Base-by-base conservation (phyloP, 1,140 invertebrate genomes). In the Spodoptera litura region DNA sequence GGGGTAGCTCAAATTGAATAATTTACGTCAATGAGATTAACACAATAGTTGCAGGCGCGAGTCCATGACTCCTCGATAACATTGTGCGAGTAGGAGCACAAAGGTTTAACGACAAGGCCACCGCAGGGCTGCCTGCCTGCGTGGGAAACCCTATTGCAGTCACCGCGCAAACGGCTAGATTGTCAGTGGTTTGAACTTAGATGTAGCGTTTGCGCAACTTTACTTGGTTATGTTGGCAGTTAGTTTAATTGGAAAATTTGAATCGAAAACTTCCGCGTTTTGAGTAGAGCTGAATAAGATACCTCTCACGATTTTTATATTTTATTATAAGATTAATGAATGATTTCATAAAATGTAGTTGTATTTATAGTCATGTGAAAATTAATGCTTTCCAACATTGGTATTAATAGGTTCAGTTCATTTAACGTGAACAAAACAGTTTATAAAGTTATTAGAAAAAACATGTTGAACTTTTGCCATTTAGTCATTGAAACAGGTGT, bases 71-170 rank as follows among this genome's bases (percentile, higher is more conserved):
- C 79, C 61, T 78, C 74, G 80, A 81, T 73, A 81, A 79, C 86
- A 86, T 84, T 88, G 86, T 70, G 66, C 66, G 49, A 12, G 49
- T 87, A 83, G 82, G 61, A 44, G 72, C 35, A 76, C 82, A 85
- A 87, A 88, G 89, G 86, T 90, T 89, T 85, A 87, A 79, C 80
- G 64, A 82, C 89, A 89, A 91, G 89, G 89, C 83, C 86, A 72
- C 78, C 13, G 68, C 78, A 61, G 71, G 62, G 66, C 78, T 73
- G 73, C 79, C 75, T 71, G 81, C 70, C 81, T 88, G 83, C 86
- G 89, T 91, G 89, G 87, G 87, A 90, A 91, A 85, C 72, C 75
- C 74, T 82, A 82, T 66, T 78, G 62, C 58, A 75, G 38, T 75
- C 58, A 73, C 55, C 49, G 31, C 31, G 31, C 31, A 31, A 20